Percentiles rank a stretch among this genome's conserved stretches.
These are phyloP conservation scores for Operophtera brumata DNA, from an alignment of 2,888 invertebrate genomes.

Conservation along the genomic window DNA sequence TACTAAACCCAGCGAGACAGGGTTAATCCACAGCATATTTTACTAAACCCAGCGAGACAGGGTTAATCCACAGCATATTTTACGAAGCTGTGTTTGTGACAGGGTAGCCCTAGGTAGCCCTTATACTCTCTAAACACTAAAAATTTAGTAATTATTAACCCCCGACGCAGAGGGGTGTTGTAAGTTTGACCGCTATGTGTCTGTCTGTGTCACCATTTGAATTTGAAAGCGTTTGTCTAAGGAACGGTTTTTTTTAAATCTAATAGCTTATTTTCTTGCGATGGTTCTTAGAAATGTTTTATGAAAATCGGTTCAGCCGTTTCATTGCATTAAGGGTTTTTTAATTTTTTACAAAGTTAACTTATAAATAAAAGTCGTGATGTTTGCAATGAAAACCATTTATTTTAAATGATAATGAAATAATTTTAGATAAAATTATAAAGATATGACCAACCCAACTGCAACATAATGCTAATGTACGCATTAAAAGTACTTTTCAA, in stretches of 20 bases:
- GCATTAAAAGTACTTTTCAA: slow-evolving; percentile 20
- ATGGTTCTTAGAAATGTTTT: too few relatives aligned
- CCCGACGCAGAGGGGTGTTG: too few relatives aligned
- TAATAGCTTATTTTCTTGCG: too few relatives aligned
- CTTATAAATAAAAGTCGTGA: slow-evolving; percentile 21
- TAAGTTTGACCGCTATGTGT: too few relatives aligned
- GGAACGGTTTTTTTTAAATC: too few relatives aligned
- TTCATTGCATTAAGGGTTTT: too few relatives aligned
- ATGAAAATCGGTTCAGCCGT: too few relatives aligned
- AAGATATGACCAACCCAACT: slow-evolving; percentile 22
- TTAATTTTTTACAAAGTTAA: too few relatives aligned
- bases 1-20: not conserved
- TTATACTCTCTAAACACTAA: not conserved
- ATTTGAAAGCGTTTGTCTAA: too few relatives aligned
- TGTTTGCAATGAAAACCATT: slow-evolving; percentile 26
- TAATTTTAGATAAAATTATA: slow-evolving; percentile 18
- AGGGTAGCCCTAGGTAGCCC: too few relatives aligned
- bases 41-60: not conserved
- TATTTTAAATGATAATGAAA: slow-evolving; percentile 31
- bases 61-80: not conserved
- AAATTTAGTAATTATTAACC: too few relatives aligned
- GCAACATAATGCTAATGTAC: slow-evolving; percentile 18
- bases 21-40: not conserved
- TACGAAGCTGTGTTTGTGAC: not conserved
- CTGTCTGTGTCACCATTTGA: too few relatives aligned